Base-by-base conservation (phyloP, 2,113 vertebrate genomes). In the Galeopterus variegatus region DNA sequence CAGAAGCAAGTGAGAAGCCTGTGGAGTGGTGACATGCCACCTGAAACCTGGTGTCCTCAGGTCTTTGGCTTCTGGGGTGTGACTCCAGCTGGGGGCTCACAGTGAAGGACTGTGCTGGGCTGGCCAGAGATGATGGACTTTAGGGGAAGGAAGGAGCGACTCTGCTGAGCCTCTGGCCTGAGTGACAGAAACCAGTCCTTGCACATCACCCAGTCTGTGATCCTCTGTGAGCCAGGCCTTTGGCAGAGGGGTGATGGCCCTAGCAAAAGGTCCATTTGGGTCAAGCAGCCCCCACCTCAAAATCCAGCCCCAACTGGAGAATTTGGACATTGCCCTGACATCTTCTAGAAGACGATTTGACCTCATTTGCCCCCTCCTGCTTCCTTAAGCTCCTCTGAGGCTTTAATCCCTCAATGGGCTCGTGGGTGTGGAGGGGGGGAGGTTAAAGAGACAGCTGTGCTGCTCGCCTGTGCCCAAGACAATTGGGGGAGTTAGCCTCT, bases 391-490 rank as follows among this genome's bases (percentile, higher is more conserved):
- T 90, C 65, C 67, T 86, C 91, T 33, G 50, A 75, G 19, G n/a
- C 64, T 54, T 64, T 97, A 90, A 97, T 94, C 96, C 90, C 72
- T 50, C 31, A 21, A 60, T n/a, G 6, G 17, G 28, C 76, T 67
- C 64, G 1, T 5, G n/a, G 19, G 17, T 10, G 17, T 12, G 50
- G 3, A 15, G 77, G 76, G 36, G 54, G 56, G 90, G 18, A 0
- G 50, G 85, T 97, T 96, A 94, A 97, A 96, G 97, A 65, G 85
- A 84, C 96, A 92, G 92, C 89, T 33, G 31, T 6, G 6, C 83
- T 52, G 54, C 19, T 58, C 18, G 0, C 50, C 1, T 0, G 10
- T 1, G 41, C 65, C 77, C 50, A 2, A 26, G 26, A 13, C 17
- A 54, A 52, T 8, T 1, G 19, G 54, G 50, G 24, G 14, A 50